Conservation (phyloP, 2,797 vertebrate genomes). For the Helarctos malayanus region DNA sequence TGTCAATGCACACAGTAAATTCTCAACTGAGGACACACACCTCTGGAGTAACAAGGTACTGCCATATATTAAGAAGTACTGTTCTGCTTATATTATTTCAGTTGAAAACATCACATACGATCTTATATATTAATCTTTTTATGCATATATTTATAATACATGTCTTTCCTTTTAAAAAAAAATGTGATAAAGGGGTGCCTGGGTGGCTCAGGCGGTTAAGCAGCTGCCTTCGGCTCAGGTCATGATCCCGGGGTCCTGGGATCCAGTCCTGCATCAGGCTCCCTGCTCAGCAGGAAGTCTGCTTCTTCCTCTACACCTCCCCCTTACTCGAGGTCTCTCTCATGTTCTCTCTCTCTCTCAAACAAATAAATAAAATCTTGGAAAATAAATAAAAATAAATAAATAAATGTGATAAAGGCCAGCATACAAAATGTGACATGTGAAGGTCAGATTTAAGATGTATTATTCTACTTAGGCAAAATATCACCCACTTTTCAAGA, state of each 20-base stretch:
- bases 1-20: not conserved
- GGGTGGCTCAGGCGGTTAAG: not conserved
- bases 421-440: constrained; percentile 8
- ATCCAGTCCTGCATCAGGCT: not conserved
- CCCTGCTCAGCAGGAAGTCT: not conserved
- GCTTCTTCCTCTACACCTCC: not conserved
- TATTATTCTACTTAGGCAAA: not conserved
- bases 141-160: not conserved
- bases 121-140: constrained; percentile 2
- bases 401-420: not conserved
- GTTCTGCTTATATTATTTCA: not conserved
- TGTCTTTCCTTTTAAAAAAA: not conserved
- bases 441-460: not conserved
- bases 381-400: not conserved
- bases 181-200: not conserved
- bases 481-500: constrained; percentile 22
- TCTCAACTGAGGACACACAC: not conserved
- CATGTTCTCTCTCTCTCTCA: not conserved
- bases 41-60: not conserved
- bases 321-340: too few relatives aligned
- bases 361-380: not conserved
- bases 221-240: not conserved
- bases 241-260: not conserved
- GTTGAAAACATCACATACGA: constrained; percentile 33
- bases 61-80: not conserved